These are phyloP conservation scores for Lipophrys pholis DNA, from an alignment of 2,113 vertebrate species.

Conservation along the genomic window DNA sequence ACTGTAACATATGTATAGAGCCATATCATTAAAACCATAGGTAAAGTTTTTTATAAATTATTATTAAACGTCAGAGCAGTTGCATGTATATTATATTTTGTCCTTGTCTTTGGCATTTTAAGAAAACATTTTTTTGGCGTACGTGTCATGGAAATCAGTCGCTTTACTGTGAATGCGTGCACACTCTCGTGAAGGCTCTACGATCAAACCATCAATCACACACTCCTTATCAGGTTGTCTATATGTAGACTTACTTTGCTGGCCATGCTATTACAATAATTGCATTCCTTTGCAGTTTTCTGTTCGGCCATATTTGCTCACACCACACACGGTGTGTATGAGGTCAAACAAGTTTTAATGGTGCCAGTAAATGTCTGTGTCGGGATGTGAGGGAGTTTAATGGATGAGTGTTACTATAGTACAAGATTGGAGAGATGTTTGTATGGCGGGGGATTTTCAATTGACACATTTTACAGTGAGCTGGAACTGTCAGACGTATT, in stretches of 20 bases:
- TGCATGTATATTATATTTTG: background rate
- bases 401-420: slow-evolving; percentile 19
- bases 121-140: background rate
- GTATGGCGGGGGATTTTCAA: background rate
- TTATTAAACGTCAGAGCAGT: background rate
- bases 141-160: background rate
- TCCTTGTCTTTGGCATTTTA: slow-evolving; percentile 31
- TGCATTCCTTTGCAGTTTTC: slow-evolving; percentile 64
- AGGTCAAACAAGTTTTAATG: slow-evolving; percentile 69
- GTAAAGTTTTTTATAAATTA: background rate
- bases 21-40: background rate
- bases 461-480: slow-evolving; percentile 14
- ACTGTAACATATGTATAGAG: too few relatives aligned
- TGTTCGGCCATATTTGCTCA: slow-evolving; percentile 71
- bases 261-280: slow-evolving; percentile 78
- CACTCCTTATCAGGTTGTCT: slow-evolving; percentile 74
- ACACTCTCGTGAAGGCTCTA: slow-evolving; percentile 37
- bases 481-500: slow-evolving; percentile 5
- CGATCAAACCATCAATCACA: slow-evolving; percentile 69
- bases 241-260: slow-evolving; percentile 71
- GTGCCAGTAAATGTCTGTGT: slow-evolving; percentile 52
- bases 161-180: slow-evolving; percentile 6
- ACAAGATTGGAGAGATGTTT: slow-evolving; percentile 24
- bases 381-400: slow-evolving; percentile 43
- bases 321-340: slow-evolving; percentile 61